Evolutionary conservation across 2,888 invertebrate genomes (phyloP), one percentile per base, ranked within the genome.

Genomic region (Pyrrhosoma nymphula): DNA sequence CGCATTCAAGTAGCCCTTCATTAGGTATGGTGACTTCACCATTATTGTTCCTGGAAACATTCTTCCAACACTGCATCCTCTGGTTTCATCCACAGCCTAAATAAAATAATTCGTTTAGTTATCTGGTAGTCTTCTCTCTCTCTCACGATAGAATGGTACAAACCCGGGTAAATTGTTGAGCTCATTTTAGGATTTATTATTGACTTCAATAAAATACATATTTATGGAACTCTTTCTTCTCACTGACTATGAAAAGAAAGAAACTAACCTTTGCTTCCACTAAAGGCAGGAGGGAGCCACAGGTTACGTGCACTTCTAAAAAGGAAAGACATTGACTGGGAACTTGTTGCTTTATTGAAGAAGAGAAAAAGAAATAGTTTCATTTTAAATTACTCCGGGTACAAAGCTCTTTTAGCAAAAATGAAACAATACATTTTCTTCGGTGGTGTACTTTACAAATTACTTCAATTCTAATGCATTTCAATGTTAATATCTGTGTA

Each of bases 1-100:
- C 95, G 97, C 97, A 95, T 97, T 97, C 90, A 96, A 96, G 96
- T 97, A 97, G 0, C 97, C 97, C 95, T 97, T 97, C 97, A 97
- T 97, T 6, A 97, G 96, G 95, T 97, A 97, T 8, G 97, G 97
- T 4, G 97, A 97, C 95, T 96, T 96, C 3, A 97, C 96, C 95
- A 96, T 97, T 12, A 97, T 95, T 96, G 97, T 97, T 55, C 97
- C 97, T 10, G 96, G 96, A 95, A 97, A 96, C 90, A 96, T 96
- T 16, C 96, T 96, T 0, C 96, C 96, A 4, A 97, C 96, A 30
- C 96, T 23, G 89, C 96, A 95, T 55, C 96, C 96, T 0, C 96
- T 96, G 12, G 26, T 82, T 30, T 56, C 30, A 60, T 91, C 93
- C 23, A 93, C 56, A 30, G 93, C 47, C 93, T 93, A 47, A 20